Evolutionary conservation across 2,888 invertebrate species (phyloP), one percentile per base, ranked within the genome.

Genomic region (Capitulum mitella): DNA sequence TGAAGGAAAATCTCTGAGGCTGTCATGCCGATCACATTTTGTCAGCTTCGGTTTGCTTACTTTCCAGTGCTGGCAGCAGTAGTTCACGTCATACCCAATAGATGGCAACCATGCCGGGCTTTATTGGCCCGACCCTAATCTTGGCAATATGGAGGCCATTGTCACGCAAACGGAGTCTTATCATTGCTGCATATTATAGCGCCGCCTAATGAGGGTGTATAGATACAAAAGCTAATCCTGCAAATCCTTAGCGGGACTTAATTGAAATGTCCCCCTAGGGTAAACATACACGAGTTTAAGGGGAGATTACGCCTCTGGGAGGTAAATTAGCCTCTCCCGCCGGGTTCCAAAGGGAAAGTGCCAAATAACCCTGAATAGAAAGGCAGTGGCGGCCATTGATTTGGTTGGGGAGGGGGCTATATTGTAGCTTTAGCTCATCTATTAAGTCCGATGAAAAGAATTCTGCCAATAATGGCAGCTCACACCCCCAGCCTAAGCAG

Each of bases 261-360:
- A 70, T 70, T 70, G 70, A 70, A 70, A 70, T 26, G 70, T 70
- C 70, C 70, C 70, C 70, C 70, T 40, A 40, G 70, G 26, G 70
- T 22, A 70, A 70, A 70, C 70, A 70, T n/a, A 70, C 70, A 70
- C 26, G 40, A 70, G 37, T 70, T 70, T 70, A 70, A 70, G 5
- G 26, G 40, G 70, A 70, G 70, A 37, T 70, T 70, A 70, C 34
- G 37, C 19, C 70, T 1, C 70, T 1, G 34, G 70, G 70, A 34
- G 29, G 40, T 16, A 22, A 70, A 70, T 70, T 70, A 70, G 70
- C 70, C 34, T 14, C 70, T 37, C 70, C 40, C 37, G 37, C 26
- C n/a, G 37, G 70, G 40, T 22, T 16, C 8, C 64, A 40, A 22
- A 37, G 40, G 58, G n/a, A 29, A 26, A 58, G 19, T n/a, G n/a